Evolutionary conservation across 2,113 vertebrate genomes (phyloP), one percentile per base, ranked within the genome.

Genomic region (Nesoenas mayeri): DNA sequence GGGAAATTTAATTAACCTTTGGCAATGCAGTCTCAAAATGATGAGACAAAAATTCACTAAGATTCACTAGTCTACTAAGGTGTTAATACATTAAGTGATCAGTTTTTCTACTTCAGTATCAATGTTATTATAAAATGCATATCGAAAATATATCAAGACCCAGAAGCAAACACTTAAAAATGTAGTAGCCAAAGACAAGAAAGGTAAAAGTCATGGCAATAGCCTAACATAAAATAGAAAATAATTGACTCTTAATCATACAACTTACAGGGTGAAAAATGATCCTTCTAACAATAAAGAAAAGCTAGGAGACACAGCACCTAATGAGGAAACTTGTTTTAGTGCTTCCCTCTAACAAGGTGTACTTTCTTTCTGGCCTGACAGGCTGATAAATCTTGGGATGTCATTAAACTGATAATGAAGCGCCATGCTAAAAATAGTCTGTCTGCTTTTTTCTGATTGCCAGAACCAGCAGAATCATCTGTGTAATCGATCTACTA

Each of bases 321-420:
- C 38, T 80, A 57, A 84, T 15, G 29, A 74, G 51, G 42, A 92
- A 91, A 70, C 86, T 88, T 91, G 57, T 87, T 89, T 89, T 87
- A 79, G 29, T 84, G 19, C 42, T 84, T 81, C 53, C 54, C 53
- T 80, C 26, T 89, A 74, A 89, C 47, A 87, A 81, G 57, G 25
- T 60, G 22, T 71, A 26, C 65, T 84, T 94, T 54, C 65, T 54
- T 82, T 40, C 77, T 75, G 47, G 83, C 78, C 28, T 90, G 70
- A 71, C 56, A 93, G 65, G 14, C 78, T 86, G 78, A 67, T 87
- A 94, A 94, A 82, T 47, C 67, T 82, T 42, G 38, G 70, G 60
- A 77, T 85, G 60, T 71, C 79, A 85, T 88, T 95, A 93, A 85
- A 85, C 58, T 70, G 40, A 53, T 92, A 81, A 87, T 90, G 75